A percentile compares a stretch with the other conserved stretches of the same genome.
phyloP scores from a whole-genome alignment of 2,797 vertebrate species.

The Oryzias dopingdopingensis region DNA sequence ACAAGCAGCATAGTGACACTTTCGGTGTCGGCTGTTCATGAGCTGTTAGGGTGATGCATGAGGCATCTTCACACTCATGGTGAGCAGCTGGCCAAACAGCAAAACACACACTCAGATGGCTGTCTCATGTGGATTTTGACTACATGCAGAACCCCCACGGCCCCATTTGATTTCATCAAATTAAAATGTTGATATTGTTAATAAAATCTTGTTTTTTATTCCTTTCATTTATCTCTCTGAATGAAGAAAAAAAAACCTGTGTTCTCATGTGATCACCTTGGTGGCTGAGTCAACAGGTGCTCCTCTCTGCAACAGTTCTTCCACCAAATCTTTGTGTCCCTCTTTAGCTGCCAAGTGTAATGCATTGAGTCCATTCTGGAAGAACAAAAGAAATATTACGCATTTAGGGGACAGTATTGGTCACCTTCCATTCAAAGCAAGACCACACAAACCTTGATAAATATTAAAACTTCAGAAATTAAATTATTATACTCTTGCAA shows the following conservation, averaged over 20 bases:
- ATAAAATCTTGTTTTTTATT: background rate
- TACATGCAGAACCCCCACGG: slow-evolving; percentile 1
- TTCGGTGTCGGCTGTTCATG: slow-evolving; percentile 32
- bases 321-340: slow-evolving; percentile 91
- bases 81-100: slow-evolving; percentile 24
- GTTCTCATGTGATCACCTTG: slow-evolving; percentile 78
- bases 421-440: background rate
- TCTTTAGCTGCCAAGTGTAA: slow-evolving; percentile 96
- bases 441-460: background rate
- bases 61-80: slow-evolving; percentile 24
- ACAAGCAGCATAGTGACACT: slow-evolving; percentile 24
- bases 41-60: slow-evolving; percentile 24
- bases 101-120: slow-evolving; percentile 3
- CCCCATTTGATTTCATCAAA: background rate
- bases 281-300: slow-evolving; percentile 91
- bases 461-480: background rate
- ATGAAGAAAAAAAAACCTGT: background rate
- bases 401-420: background rate
- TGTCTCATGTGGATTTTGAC: background rate
- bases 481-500: background rate
- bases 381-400: slow-evolving; percentile 12
- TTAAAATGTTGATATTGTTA: background rate
- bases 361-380: slow-evolving; percentile 95
- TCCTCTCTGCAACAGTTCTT: slow-evolving; percentile 92
- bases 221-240: background rate